Percentiles rank a stretch among this genome's conserved stretches.
Conservation (phyloP, 2,888 invertebrate genomes). For the Tricholauxania praeusta region DNA sequence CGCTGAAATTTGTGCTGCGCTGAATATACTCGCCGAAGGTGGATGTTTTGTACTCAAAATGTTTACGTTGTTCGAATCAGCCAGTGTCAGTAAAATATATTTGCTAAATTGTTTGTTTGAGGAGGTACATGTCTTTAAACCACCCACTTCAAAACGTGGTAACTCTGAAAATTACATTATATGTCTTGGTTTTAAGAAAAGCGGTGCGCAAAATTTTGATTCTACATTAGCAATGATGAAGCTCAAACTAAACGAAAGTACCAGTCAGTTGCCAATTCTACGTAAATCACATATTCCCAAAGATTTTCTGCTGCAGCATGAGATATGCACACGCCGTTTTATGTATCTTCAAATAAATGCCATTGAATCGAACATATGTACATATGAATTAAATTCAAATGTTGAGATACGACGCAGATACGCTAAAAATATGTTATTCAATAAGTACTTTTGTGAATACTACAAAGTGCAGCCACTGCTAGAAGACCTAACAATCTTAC, state of each 20-base stretch:
- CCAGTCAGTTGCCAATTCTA: conserved; percentile 71
- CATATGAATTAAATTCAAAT: conserved; percentile 68
- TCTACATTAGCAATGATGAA: conserved; percentile 52
- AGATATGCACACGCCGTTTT: conserved; percentile 76
- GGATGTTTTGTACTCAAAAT: conserved; percentile 89
- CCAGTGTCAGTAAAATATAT: conserved; percentile 84
- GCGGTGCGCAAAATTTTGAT: conserved; percentile 46
- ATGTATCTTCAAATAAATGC: conserved; percentile 76
- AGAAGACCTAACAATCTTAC: conserved; percentile 69
- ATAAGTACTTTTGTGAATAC: conserved; percentile 72
- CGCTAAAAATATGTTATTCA: conserved; percentile 70
- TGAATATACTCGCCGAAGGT: conserved; percentile 76
- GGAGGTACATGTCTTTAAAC: conserved; percentile 84
- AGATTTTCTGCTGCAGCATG: conserved; percentile 75
- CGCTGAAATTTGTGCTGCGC: conserved; percentile 84
- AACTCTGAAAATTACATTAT: conserved; percentile 94
- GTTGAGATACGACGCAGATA: conserved; percentile 62
- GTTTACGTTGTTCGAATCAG: conserved; percentile 89
- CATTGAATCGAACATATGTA: conserved; percentile 76
- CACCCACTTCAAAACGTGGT: conserved; percentile 92
- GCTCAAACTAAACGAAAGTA: conserved; percentile 39
- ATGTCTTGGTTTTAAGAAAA: conserved; percentile 70
- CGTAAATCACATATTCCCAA: conserved; percentile 72
- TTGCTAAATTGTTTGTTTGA: conserved; percentile 81
- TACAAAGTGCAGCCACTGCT: conserved; percentile 72